Evolutionary conservation across 2,888 invertebrate genomes (phyloP).

Genomic region (Leucoptera coffeella): DNA sequence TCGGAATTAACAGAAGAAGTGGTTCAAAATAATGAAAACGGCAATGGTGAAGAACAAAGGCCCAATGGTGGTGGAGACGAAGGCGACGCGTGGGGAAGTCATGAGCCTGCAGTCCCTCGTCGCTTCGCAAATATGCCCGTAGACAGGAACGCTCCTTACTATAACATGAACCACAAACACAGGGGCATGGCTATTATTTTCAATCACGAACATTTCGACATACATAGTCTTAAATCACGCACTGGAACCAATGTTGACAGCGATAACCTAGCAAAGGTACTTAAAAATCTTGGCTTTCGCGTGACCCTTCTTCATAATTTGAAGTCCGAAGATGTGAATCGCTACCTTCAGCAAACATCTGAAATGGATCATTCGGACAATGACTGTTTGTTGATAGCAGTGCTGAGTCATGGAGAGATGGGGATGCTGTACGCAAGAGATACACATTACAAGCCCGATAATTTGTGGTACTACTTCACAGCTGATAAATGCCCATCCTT

Average conservation of each 20-base stretch:
- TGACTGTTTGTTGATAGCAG: conserved; percentile 79
- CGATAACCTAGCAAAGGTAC: conserved; percentile 60
- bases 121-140: conserved; percentile 56
- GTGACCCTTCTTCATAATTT: conserved; percentile 67
- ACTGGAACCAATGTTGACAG: conserved; percentile 85
- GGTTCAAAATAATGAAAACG: conserved; percentile 22
- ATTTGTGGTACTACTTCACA: conserved; percentile 72
- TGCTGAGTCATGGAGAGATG: conserved; percentile 86
- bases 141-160: conserved; percentile 65
- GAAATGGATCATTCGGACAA: conserved; percentile 70
- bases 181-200: conserved; percentile 84
- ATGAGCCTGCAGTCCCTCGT: conserved; percentile 23
- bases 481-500: conserved; percentile 76
- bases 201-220: conserved; percentile 81
- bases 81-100: conserved; percentile 40
- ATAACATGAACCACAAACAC: conserved; percentile 79
- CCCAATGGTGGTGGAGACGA: conserved; percentile 35
- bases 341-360: conserved; percentile 61
- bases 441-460: conserved; percentile 75
- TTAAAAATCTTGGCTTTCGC: conserved; percentile 63
- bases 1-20: conserved; percentile 25
- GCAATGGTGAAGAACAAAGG: conserved; percentile 39
- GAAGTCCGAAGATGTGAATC: conserved; percentile 60
- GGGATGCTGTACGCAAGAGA: conserved; percentile 85
- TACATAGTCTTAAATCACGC: conserved; percentile 63